Evolutionary conservation across 1,140 invertebrate genomes (phyloP).

Genomic region (Dendroctonus valens): DNA sequence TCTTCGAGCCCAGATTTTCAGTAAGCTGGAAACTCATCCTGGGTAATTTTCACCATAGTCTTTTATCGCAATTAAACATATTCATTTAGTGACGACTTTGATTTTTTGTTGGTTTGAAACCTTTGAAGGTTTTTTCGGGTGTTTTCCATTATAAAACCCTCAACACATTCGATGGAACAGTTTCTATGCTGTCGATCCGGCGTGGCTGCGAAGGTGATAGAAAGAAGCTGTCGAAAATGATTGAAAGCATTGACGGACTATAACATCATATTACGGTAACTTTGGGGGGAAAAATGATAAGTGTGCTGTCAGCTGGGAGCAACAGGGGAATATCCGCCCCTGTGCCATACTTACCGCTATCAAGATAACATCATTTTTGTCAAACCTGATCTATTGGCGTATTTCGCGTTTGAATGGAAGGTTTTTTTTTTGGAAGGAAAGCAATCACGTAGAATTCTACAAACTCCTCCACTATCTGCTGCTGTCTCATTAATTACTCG

Average conservation of each 20-base stretch:
- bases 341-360: slow-evolving; percentile 33
- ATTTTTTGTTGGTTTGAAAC: too few species aligned
- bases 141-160: too few species aligned
- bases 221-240: slow-evolving; percentile 45
- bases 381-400: slow-evolving; percentile 24
- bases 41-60: too few species aligned
- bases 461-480: too few species aligned
- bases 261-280: slow-evolving; percentile 48
- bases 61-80: too few species aligned
- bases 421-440: too few species aligned
- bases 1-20: too few species aligned
- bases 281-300: slow-evolving; percentile 45
- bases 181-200: neutral
- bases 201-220: slow-evolving; percentile 36
- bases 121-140: too few species aligned
- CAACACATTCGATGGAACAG: neutral
- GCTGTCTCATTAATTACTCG: too few species aligned
- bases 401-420: neutral
- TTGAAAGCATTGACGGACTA: slow-evolving; percentile 47
- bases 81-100: too few species aligned
- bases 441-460: too few species aligned
- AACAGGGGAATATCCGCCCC: slow-evolving; percentile 40
- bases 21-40: too few species aligned
- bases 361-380: slow-evolving; percentile 37
- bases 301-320: slow-evolving; percentile 42